Evolutionary conservation across 2,888 invertebrate species (phyloP).

Genomic region (Cheilosia scutellata): DNA sequence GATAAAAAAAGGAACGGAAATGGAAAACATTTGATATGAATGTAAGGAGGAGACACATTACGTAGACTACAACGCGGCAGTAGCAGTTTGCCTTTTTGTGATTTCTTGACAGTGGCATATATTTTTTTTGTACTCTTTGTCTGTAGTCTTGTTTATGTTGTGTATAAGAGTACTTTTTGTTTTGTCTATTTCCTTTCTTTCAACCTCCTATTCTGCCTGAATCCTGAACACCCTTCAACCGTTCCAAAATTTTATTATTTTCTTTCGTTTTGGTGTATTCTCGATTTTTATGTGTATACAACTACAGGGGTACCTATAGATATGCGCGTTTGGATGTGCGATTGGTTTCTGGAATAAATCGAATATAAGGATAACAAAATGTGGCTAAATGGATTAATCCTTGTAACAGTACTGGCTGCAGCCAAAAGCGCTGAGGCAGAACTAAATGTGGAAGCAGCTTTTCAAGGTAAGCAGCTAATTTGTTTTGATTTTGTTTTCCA

Average conservation of each 20-base stretch:
- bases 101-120: conserved; percentile 67
- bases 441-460: conserved; percentile 86
- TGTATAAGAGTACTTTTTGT: conserved; percentile 50
- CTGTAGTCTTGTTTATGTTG: conserved; percentile 32
- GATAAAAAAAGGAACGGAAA: conserved; percentile 33
- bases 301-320: conserved; percentile 57
- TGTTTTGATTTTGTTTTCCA: conserved; percentile 28
- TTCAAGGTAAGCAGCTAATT: conserved; percentile 85
- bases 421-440: conserved; percentile 82
- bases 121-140: conserved; percentile 8
- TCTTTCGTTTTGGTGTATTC: conserved; percentile 15
- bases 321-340: conserved; percentile 74
- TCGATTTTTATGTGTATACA: conserved; percentile 45
- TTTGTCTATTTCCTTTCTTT: conserved; percentile 54
- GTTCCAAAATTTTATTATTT: conserved; percentile 16
- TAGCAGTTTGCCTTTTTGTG: conserved; percentile 49
- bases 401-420: conserved; percentile 81
- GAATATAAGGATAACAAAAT: conserved; percentile 78
- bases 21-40: conserved; percentile 38
- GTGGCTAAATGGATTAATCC: conserved; percentile 82
- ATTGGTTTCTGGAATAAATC: conserved; percentile 72
- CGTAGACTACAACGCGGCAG: conserved; percentile 16
- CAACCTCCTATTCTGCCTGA: neutral
- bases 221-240: conserved; percentile 4
- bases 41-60: conserved; percentile 38